Evolutionary conservation across 92 coral and sea anemone species (phyloP).

Genomic region (Phymanthus crucifer): DNA sequence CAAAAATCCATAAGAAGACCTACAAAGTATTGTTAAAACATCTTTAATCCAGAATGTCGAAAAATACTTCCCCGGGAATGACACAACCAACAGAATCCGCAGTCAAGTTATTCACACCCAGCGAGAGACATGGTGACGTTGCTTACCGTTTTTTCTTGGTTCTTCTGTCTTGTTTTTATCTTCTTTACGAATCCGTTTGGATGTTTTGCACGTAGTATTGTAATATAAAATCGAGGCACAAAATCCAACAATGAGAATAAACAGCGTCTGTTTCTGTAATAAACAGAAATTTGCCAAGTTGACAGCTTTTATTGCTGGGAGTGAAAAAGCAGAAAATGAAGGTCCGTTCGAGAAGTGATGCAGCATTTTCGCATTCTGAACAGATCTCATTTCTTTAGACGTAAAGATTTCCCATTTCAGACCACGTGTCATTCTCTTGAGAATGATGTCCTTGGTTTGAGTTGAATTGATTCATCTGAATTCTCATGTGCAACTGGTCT

Average conservation of each 20-base stretch:
- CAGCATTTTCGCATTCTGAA: no score
- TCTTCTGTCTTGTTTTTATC: not conserved
- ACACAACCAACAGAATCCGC: no score
- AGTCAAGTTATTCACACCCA: not conserved
- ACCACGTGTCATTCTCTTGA: no score
- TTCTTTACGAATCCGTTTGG: not conserved
- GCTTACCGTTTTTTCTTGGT: conserved; percentile 7
- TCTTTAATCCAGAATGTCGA: not conserved
- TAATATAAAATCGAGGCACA: conserved; percentile 25
- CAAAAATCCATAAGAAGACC: not conserved
- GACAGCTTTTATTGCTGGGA: not conserved
- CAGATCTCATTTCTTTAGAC: no score
- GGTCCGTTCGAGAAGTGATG: no score
- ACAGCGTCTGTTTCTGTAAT: conserved; percentile 36
- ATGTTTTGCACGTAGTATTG: conserved; percentile 15
- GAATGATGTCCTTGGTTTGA: no score
- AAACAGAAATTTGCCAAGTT: not conserved
- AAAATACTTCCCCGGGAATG: not conserved
- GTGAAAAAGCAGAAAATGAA: no score
- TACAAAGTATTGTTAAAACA: not conserved
- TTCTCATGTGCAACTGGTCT: no score
- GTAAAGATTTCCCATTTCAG: no score
- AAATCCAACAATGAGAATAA: conserved; percentile 31
- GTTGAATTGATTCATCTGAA: no score
- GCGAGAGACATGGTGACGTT: not conserved